phyloP scores from a whole-genome alignment of 2,113 vertebrate genomes.

The Onychorhynchus coronatus region DNA sequence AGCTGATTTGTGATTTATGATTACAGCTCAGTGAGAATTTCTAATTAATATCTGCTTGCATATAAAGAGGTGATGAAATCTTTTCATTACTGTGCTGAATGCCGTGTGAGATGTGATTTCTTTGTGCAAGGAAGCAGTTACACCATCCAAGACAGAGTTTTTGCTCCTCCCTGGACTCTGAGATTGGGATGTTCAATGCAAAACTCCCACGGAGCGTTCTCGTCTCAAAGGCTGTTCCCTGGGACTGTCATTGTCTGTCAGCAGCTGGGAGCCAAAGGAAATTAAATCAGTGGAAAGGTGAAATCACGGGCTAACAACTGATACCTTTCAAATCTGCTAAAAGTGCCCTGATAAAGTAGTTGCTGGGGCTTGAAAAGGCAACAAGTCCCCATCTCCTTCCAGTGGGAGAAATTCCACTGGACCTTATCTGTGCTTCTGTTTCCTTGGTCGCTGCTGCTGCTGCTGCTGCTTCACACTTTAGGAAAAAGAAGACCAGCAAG shows the following conservation, averaged over 20 bases:
- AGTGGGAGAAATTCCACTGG: neutral
- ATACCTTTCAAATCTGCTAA: neutral
- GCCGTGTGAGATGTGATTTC: neutral
- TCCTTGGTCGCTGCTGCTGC: neutral
- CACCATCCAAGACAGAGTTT: neutral
- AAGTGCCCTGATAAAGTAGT: neutral
- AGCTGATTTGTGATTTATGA: neutral
- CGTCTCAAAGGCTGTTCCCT: neutral
- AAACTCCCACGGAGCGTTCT: fast-evolving
- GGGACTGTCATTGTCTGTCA: neutral
- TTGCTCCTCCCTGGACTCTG: neutral
- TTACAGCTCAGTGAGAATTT: neutral
- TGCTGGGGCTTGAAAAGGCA: neutral
- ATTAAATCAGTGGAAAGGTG: neutral
- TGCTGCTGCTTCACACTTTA: neutral
- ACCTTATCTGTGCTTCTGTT: neutral
- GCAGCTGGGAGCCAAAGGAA: neutral
- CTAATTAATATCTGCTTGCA: neutral
- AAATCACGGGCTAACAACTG: neutral
- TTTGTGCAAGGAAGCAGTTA: neutral
- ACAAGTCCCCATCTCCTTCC: neutral
- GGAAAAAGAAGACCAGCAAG: neutral
- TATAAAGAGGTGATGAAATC: neutral
- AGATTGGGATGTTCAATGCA: neutral
- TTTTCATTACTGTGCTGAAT: neutral